Base-by-base conservation (phyloP, 2,888 invertebrate genomes). In the Lasioglossum vierecki region DNA sequence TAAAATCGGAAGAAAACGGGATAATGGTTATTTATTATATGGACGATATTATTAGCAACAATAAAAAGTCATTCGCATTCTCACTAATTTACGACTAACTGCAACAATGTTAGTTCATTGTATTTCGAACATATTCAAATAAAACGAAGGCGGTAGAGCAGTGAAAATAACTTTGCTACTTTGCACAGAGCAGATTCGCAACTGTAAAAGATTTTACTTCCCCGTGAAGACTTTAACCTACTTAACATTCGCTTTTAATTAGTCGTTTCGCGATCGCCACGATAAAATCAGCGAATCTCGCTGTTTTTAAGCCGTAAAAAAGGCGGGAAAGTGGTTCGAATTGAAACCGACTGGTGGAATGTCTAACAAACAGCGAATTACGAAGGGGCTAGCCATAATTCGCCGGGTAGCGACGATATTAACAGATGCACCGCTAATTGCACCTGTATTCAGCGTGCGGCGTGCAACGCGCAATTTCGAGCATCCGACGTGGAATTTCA, bases 401-500 rank as follows among this genome's bases (percentile, higher is more conserved):
- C 66, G 30, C 66, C 8, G 35, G 63, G 30, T 6, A 63, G 30
- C 66, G 18, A 8, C 70, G 39, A 39, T 66, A 35, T 66, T 35
- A 66, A 66, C 66, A 35, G 35, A 66, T 66, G 66, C 66, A 35
- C 35, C 66, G 30, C 35, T 30, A 66, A 66, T 66, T 22, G 66
- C 35, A 8, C 66, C 66, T 1, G 66, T 35, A 30, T 66, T 35
- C 66, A 66, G 13, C 4, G 35, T 66, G 35, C 66, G 66, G 66
- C 35, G 35, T 41, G 15, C 73, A n/a, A 15, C 35, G 63, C 22
- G 46, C 41, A 81, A 82, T 78, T 78, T 44, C 81, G 66, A 66
- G 30, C 22, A 44, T 44, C n/a, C 44, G 22, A 44, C 71, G 44
- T 6, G 71, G 46, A 49, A 73, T 73, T 73, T 73, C 49, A 46